Base-by-base conservation (phyloP, 2,797 vertebrate species). In the Myotis planiceps region DNA sequence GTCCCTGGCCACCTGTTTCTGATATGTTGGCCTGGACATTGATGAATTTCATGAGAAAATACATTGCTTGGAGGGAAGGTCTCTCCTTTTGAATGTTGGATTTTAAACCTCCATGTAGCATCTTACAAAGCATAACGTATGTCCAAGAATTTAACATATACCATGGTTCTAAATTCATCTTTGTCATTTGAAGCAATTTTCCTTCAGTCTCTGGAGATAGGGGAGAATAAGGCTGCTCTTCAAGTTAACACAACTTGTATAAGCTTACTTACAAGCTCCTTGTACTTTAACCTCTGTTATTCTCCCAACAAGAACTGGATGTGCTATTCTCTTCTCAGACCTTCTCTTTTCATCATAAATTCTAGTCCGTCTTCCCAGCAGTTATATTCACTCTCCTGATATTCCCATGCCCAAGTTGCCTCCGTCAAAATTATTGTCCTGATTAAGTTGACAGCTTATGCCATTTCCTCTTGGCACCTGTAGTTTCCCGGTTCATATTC, bases 181-280 rank as follows among this genome's bases (percentile, higher is more conserved):
- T 68, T 83, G 23, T 55, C 42, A 84, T 53, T 82, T 69, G 80
- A 92, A 89, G 71, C 34, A 74, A 80, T 63, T 93, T 79, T 86
- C 92, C 32, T 74, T 75, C 53, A 63, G 74, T 91, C 27, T 89
- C 25, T 91, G n/a, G 66, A 91, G 71, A 82, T 7, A 87, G 47
- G 87, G 39, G 72, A 95, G 94, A 95, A 94, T 96, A 97, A 89
- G 75, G 34, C 21, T 68, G 45, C 16, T 84, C 19, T 90, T 85
- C 82, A 94, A 84, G 78, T 94, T 79, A 68, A 68, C 34, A 96
- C 83, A 94, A 68, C 72, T 91, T 89, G 37, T 82, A 53, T 51
- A 96, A 93, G 79, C 91, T 96, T 95, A 86, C 76, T 80, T 25
- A 14, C 91, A 97, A 96, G 47, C 89, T 92, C 13, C 76, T 91